A percentile compares a stretch with the other conserved stretches of the same genome.
These are phyloP conservation scores for Microtus montanus DNA, from an alignment of 2,113 vertebrate genomes.

Conservation along the genomic window DNA sequence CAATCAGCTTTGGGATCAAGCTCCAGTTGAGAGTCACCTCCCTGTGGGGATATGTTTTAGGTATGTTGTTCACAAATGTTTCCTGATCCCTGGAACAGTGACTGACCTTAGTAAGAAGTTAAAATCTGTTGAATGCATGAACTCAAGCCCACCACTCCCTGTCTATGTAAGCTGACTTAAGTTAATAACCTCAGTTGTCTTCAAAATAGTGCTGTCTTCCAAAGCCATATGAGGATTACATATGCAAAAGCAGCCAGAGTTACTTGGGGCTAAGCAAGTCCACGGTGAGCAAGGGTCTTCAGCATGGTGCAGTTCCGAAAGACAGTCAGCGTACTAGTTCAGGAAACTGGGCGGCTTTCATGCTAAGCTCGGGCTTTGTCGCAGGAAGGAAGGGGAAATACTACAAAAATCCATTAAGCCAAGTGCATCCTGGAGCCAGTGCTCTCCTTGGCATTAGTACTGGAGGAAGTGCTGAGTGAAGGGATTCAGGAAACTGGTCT, in stretches of 20 bases:
- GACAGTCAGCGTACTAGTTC: slow-evolving; percentile 9
- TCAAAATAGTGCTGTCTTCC: neutral
- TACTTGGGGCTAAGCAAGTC: neutral
- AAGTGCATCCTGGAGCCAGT: neutral
- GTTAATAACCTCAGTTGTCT: neutral
- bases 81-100: neutral
- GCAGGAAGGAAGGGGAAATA: slow-evolving; percentile 74
- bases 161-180: neutral
- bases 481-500: neutral
- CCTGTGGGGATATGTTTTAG: neutral
- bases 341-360: slow-evolving; percentile 55
- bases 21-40: neutral
- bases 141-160: neutral
- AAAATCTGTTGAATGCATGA: neutral
- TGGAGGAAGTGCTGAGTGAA: neutral
- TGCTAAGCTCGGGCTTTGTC: slow-evolving; percentile 70
- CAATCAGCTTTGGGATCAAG: neutral
- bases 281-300: neutral
- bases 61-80: neutral
- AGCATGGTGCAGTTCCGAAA: neutral
- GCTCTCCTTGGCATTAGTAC: neutral
- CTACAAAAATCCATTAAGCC: slow-evolving; percentile 53
- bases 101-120: neutral
- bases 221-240: neutral
- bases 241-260: neutral